Conservation (phyloP, 2,113 vertebrate genomes). For the Corydoras sp. region DNA sequence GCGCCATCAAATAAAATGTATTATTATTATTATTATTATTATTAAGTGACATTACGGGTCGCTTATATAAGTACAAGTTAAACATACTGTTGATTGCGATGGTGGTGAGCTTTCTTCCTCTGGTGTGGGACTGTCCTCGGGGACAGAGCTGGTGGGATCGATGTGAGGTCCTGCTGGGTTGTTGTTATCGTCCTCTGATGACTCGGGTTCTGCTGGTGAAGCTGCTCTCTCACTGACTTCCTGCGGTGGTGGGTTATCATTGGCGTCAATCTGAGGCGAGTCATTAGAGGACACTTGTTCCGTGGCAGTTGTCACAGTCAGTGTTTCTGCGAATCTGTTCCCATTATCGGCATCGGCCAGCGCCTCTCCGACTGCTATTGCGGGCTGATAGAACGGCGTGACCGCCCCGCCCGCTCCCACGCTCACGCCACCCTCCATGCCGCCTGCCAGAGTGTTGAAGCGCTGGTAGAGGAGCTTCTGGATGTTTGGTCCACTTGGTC, state of each 20-base stretch:
- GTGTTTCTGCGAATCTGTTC: constrained; percentile 57
- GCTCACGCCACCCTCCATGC: constrained; percentile 51
- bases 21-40: too few species aligned
- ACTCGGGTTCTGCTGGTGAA: constrained; percentile 53
- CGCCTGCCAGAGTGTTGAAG: constrained; percentile 51
- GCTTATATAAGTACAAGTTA: too few species aligned
- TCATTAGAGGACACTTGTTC: constrained; percentile 45
- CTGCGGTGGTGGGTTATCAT: constrained; percentile 73
- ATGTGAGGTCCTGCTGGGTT: constrained; percentile 48
- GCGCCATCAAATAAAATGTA: too few species aligned
- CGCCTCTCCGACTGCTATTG: constrained; percentile 11
- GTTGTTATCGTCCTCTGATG: constrained; percentile 65
- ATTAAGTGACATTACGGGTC: too few species aligned
- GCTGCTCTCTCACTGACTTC: constrained; percentile 51
- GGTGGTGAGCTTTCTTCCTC: too few species aligned
- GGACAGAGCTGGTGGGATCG: constrained; percentile 61
- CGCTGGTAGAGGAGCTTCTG: constrained; percentile 87
- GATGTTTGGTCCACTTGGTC: constrained; percentile 91
- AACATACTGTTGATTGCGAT: too few species aligned
- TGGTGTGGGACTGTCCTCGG: constrained; percentile 57
- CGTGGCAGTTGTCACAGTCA: constrained; percentile 30
- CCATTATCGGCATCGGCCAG: constrained; percentile 61
- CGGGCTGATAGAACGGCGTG: constrained; percentile 43
- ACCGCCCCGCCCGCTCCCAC: constrained; percentile 4
- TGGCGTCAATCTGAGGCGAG: constrained; percentile 67